Evolutionary conservation across 1,140 invertebrate species (phyloP), one percentile per base, ranked within the genome.

Genomic region (Apis florea): DNA sequence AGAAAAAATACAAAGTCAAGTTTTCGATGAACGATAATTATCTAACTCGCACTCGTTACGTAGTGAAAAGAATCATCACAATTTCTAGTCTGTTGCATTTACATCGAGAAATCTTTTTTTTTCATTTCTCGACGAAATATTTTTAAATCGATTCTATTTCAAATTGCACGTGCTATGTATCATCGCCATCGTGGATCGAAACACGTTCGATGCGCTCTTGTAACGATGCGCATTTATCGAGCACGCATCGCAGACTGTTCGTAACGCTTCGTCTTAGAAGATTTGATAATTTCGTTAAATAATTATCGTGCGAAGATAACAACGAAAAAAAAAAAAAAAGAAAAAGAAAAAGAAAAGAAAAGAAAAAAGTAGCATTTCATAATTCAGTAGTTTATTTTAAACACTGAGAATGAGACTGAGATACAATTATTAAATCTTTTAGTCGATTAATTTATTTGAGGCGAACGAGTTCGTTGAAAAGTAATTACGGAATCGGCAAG

Each of bases 31-130:
- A 47, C 54, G 31, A 72, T 58, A 58, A 47, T 21, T 17, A 54
- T 58, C 54, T 72, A 12, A 13, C 24, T 72, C 31, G 54, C 31
- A 2, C 54, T 71, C 26, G 69, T 13, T 17, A 31, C 69, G n/a
- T n/a, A 71, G 26, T 17, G 51, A 71, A 54, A 71, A 71, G 69
- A 58, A 63, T 75, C 79, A 40, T 81, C 49, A 24, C 67, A 80
- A 78, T 54, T 83, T 77, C 88, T 89, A 89, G 88, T 89, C 88
- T 76, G 73, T 69, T 84, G 88, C 85, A 88, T 89, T 89, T 89
- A 84, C 64, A 76, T 58, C 56, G 71, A 77, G 63, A 49, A 12
- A 17, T n/a, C 26, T n/a, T 75, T 54, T 31, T 47, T 51, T 21
- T 54, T 51, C n/a, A 17, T 66, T 56, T 54, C 77, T 66, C 51